Evolutionary conservation across 2,113 vertebrate genomes (phyloP).

Genomic region (Chionis minor): DNA sequence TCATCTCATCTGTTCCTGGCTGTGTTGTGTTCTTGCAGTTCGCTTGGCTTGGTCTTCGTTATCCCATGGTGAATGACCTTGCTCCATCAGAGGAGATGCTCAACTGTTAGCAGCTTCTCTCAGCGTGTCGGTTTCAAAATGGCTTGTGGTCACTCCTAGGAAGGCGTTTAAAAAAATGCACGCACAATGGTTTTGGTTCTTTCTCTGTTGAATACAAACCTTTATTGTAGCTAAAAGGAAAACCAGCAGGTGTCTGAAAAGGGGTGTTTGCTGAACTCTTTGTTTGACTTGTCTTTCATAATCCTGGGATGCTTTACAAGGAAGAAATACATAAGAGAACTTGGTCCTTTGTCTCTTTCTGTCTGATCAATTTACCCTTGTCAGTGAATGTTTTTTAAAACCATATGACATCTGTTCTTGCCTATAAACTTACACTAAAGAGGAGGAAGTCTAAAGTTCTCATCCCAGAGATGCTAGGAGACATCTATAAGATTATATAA

Average conservation of each 20-base stretch:
- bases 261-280: background rate
- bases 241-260: background rate
- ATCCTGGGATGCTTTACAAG: background rate
- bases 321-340: background rate
- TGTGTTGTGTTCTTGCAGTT: background rate
- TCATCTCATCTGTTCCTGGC: background rate
- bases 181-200: background rate
- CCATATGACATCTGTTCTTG: background rate
- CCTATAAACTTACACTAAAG: background rate
- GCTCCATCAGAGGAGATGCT: background rate
- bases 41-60: background rate
- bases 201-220: background rate
- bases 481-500: background rate
- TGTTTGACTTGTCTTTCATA: background rate
- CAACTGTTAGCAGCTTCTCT: background rate
- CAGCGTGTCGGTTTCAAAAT: background rate
- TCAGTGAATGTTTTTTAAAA: background rate
- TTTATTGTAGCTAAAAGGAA: background rate
- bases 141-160: background rate
- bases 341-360: background rate
- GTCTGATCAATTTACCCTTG: background rate
- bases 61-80: background rate
- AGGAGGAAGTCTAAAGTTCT: background rate
- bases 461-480: background rate
- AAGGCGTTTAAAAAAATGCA: background rate